Base-by-base conservation (phyloP, 2,113 vertebrate species). In the Regulus satrapa region DNA sequence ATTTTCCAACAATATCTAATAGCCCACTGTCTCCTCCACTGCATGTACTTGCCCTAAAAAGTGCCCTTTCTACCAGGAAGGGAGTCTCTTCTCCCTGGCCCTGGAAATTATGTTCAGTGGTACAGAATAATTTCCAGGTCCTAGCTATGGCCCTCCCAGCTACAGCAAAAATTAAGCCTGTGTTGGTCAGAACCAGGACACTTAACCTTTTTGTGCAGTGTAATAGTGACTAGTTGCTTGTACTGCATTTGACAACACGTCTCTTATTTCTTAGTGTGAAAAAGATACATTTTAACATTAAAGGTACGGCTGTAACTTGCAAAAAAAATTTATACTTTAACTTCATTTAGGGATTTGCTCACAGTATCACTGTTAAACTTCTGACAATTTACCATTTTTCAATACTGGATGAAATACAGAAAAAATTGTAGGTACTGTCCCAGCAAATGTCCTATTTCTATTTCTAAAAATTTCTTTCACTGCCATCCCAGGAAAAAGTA, bases 21-120 rank as follows among this genome's bases (percentile, higher is more conserved):
- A 52, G 11, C 14, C 11, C 31, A 26, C 31, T 25, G 10, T 13
- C 21, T 29, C 40, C 14, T 40, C 29, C 23, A 24, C 15, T 13
- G 25, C 10, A 10, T 0, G 0, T 6, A 46, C 5, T 19, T 7
- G 9, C 29, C 23, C 23, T 25, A 5, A 46, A 40, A 62, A 26
- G 3, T 23, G 7, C 23, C 12, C 5, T 36, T 71, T 31, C n/a
- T 29, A 3, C 10, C 28, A 9, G 12, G 32, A 59, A 59, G n/a
- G 25, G 6, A 45, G 2, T 10, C 14, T 13, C 16, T 54, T 32
- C 7, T 16, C 9, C 15, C 2, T 29, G 10, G 7, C 8, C 21
- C 2, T 1, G 3, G 10, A 17, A 78, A 25, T 20, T 8, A 40
- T 6, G 8, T 11, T 18, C 62, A 3, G 15, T 25, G 21, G 9